A percentile compares a stretch with the other conserved stretches of the same genome.
Evolutionary conservation across 2,888 invertebrate species (phyloP).

Genomic region (Megastigmus dorsalis): DNA sequence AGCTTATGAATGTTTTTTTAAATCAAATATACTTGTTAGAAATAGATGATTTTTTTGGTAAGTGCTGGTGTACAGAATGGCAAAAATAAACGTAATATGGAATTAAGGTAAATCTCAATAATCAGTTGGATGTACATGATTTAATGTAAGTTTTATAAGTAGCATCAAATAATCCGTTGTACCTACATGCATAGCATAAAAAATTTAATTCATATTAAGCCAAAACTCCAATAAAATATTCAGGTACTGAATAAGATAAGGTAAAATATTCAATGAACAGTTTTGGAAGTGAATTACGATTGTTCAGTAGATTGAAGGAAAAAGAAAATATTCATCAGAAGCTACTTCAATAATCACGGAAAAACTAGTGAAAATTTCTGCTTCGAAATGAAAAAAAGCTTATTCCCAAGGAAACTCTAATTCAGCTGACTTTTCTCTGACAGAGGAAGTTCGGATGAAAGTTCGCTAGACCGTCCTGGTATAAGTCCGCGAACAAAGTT

Average conservation of each 20-base stretch:
- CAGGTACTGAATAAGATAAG: neutral
- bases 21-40: too few relatives aligned
- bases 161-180: too few relatives aligned
- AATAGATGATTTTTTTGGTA: too few relatives aligned
- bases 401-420: constrained; percentile 34
- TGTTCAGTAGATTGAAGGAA: neutral
- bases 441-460: constrained; percentile 32
- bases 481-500: constrained; percentile 41
- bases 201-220: too few relatives aligned
- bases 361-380: constrained; percentile 18
- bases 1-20: too few relatives aligned
- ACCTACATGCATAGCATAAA: too few relatives aligned
- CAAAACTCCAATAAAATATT: too few relatives aligned
- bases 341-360: constrained; percentile 16
- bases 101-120: too few relatives aligned
- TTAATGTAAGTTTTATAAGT: too few relatives aligned
- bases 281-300: neutral
- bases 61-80: too few relatives aligned
- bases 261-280: neutral
- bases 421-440: constrained; percentile 38
- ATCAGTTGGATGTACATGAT: too few relatives aligned
- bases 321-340: constrained; percentile 5
- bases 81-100: too few relatives aligned
- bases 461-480: constrained; percentile 36
- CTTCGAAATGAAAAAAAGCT: constrained; percentile 34